Conservation (phyloP, 1,140 invertebrate genomes). For the Thereuonema tuberculata region DNA sequence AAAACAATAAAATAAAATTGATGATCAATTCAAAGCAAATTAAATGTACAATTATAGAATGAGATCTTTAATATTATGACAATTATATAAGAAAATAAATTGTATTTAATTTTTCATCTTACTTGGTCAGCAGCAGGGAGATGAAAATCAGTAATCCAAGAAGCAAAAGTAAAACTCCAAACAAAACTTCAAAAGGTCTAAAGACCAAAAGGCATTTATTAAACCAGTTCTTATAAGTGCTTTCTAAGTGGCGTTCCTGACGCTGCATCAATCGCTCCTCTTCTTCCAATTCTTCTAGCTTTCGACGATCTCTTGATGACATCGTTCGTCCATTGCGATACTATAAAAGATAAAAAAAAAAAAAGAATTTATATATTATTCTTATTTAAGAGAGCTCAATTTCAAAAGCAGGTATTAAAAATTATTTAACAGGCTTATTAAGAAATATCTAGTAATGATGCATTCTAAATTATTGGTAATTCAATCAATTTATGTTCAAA, state of each 20-base stretch:
- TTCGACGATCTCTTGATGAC: slow-evolving; percentile 20
- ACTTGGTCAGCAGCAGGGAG: slow-evolving; percentile 36
- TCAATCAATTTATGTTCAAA: no score
- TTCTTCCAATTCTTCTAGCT: slow-evolving; percentile 28
- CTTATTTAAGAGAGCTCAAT: not conserved
- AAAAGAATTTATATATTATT: not conserved
- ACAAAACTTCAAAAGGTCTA: slow-evolving; percentile 31
- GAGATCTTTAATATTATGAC: no score
- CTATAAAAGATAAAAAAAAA: slow-evolving; percentile 11
- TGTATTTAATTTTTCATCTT: slow-evolving; percentile 17
- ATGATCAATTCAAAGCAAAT: slow-evolving; percentile 4
- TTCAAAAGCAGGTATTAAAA: no score
- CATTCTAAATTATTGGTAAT: no score
- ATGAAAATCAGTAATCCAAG: slow-evolving; percentile 32
- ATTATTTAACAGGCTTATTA: no score
- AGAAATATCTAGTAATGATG: no score
- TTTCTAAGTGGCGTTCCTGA: slow-evolving; percentile 25
- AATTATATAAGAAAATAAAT: no score
- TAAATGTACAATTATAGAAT: slow-evolving; percentile 2
- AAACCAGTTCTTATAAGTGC: slow-evolving; percentile 22
- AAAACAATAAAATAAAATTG: slow-evolving; percentile 15
- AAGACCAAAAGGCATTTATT: slow-evolving; percentile 26
- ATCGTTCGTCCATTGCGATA: slow-evolving; percentile 17
- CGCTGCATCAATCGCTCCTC: slow-evolving; percentile 25
- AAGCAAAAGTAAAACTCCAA: slow-evolving; percentile 28